A percentile compares a stretch with the other conserved stretches of the same genome.
These are phyloP conservation scores for Pomatorhinus ruficollis DNA, from an alignment of 2,113 vertebrate genomes.

Conservation along the genomic window DNA sequence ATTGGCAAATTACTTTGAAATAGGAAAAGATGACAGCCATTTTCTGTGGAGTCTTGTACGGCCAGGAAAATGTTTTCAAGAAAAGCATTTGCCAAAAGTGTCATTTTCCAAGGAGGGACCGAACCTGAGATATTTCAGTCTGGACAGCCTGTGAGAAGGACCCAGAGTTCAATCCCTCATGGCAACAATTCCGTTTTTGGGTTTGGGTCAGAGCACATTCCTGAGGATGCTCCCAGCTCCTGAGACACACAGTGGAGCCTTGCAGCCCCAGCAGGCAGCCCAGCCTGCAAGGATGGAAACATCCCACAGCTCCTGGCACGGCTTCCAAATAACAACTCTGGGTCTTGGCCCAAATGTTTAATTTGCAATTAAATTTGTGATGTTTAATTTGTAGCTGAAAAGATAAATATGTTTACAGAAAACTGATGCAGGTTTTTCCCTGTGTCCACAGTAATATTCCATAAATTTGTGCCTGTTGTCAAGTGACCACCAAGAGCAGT, in stretches of 20 bases:
- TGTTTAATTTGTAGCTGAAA: conserved; percentile 12
- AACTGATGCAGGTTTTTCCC: neutral
- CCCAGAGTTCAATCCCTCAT: neutral
- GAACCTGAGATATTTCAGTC: neutral
- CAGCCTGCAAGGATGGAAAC: neutral
- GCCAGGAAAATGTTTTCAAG: neutral
- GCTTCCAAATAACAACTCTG: neutral
- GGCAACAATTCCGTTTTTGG: neutral
- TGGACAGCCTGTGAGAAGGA: neutral
- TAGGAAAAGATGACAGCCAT: neutral
- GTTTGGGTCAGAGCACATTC: neutral
- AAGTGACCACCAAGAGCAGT: neutral
- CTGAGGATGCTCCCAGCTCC: neutral
- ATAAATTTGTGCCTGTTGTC: neutral
- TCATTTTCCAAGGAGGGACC: neutral
- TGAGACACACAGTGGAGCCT: accelerated
- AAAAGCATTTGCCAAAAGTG: neutral
- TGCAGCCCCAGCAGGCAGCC: neutral
- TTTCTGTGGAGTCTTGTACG: neutral
- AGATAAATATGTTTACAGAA: conserved; percentile 11
- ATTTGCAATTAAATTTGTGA: conserved; percentile 3
- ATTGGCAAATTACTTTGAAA: neutral
- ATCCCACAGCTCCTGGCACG: neutral
- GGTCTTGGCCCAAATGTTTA: neutral
- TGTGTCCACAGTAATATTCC: neutral